Base-by-base conservation (phyloP, 2,797 vertebrate genomes). In the Paguma larvata region DNA sequence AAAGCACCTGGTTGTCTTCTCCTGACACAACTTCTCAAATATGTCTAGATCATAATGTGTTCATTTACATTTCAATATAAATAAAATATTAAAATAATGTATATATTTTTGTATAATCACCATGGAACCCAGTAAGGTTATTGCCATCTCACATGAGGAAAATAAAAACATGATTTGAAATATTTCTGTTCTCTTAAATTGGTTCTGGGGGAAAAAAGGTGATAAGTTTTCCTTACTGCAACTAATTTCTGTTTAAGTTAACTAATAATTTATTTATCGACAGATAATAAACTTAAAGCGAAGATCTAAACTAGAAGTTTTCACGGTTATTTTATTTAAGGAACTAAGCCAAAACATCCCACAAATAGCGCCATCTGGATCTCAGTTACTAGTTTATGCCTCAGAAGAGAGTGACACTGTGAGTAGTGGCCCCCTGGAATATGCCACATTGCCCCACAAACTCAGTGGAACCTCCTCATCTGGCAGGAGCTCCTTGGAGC, bases 51-150 rank as follows among this genome's bases (percentile, higher is more conserved):
- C 63, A 46, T 65, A 85, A n/a, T 63, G 67, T 67, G 78, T 67
- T 16, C 8, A 23, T 80, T 89, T 84, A 51, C 11, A 48, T 32
- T 30, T 12, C 27, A 41, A 68, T 59, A 46, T 70, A 82, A 80
- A 75, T 89, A 95, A 96, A 97, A 63, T 70, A 41, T 15, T 27
- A 16, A 67, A 90, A 68, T 82, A 85, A 46, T 77, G 14, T 34
- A 6, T 46, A 46, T 27, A 92, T 88, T 63, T 6, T 6, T 7
- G 21, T 23, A 68, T 84, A 15, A 73, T 34, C 23, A 14, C 14
- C n/a, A 72, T n/a, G 32, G 38, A 3, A 93, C 9, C n/a, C 38
- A 78, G 7, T 72, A 72, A 89, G 53, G 12, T 53, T 82, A 80
- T 78, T 85, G 78, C 19, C 21, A 41, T 83, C 80, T 82, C 63